These are phyloP conservation scores for Acanthurus lineatus DNA, from an alignment of 2,797 vertebrate genomes.

Conservation along the genomic window DNA sequence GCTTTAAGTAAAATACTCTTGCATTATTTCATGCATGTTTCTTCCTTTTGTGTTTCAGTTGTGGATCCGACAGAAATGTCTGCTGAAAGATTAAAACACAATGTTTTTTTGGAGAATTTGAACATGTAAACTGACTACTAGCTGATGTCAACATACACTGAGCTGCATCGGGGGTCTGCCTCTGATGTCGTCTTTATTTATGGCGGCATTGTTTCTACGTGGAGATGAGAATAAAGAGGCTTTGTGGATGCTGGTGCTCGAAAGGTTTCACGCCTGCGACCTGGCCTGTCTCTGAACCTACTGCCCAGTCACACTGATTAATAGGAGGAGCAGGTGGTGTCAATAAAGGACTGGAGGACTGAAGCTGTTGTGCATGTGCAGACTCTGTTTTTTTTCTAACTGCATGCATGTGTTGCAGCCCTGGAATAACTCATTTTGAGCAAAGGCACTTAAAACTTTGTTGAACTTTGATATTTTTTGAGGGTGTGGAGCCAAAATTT, in stretches of 20 bases:
- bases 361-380: slow-evolving; percentile 5
- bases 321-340: slow-evolving; percentile 53
- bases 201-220: slow-evolving; percentile 55
- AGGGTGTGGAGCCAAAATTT: too few species aligned
- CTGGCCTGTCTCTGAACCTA: slow-evolving; percentile 48
- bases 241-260: slow-evolving; percentile 49
- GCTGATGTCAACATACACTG: slow-evolving; percentile 17
- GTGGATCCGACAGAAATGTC: not conserved
- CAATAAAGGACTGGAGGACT: slow-evolving; percentile 51
- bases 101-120: not conserved
- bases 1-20: slow-evolving; percentile 13
- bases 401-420: too few species aligned
- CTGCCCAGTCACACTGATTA: slow-evolving; percentile 54
- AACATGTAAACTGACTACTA: not conserved
- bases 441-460: too few species aligned
- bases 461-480: too few species aligned
- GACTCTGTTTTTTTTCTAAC: slow-evolving; percentile 11
- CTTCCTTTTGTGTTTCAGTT: slow-evolving; percentile 3
- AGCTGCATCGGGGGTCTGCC: slow-evolving; percentile 24
- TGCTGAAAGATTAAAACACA: slow-evolving; percentile 25
- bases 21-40: not conserved
- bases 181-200: slow-evolving; percentile 24
- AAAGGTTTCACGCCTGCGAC: slow-evolving; percentile 53
- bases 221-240: slow-evolving; percentile 59
- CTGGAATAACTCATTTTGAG: too few species aligned